Percentiles rank a stretch among this genome's conserved stretches.
These are phyloP conservation scores for Bovichtus variegatus DNA, from an alignment of 2,797 vertebrate species.

Conservation along the genomic window DNA sequence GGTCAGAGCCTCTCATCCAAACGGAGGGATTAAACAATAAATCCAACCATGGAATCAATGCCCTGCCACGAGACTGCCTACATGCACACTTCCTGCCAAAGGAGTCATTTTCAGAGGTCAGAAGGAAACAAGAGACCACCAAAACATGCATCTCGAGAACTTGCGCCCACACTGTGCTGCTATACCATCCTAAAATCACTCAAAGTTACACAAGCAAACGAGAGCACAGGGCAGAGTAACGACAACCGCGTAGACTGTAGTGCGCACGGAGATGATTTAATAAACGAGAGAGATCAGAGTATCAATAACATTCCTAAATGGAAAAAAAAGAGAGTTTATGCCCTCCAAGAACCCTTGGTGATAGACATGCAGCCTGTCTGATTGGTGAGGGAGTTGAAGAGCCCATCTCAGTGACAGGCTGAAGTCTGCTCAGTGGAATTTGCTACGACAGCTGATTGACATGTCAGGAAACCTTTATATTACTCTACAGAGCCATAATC, in stretches of 20 bases:
- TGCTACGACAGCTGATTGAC: constrained; percentile 83
- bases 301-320: constrained; percentile 51
- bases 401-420: constrained; percentile 75
- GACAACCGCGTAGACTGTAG: constrained; percentile 18
- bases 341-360: constrained; percentile 65
- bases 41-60: constrained; percentile 75
- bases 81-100: constrained; percentile 66
- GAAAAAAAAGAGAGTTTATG: constrained; percentile 32
- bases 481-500: constrained; percentile 83
- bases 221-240: constrained; percentile 24
- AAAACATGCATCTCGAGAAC: constrained; percentile 41
- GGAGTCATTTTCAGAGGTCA: constrained; percentile 71
- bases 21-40: constrained; percentile 76
- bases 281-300: constrained; percentile 35
- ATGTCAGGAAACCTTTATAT: constrained; percentile 86
- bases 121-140: constrained; percentile 33
- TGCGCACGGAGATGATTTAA: constrained; percentile 19
- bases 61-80: constrained; percentile 61
- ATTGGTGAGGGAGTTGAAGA: constrained; percentile 65
- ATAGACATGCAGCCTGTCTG: constrained; percentile 63
- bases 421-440: constrained; percentile 78
- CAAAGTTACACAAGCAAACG: constrained; percentile 32
- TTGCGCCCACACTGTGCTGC: constrained; percentile 50
- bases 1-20: constrained; percentile 79
- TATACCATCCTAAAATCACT: constrained; percentile 37